Evolutionary conservation across 2,113 vertebrate genomes (phyloP).

Genomic region (Protobothrops flavoviridis): DNA sequence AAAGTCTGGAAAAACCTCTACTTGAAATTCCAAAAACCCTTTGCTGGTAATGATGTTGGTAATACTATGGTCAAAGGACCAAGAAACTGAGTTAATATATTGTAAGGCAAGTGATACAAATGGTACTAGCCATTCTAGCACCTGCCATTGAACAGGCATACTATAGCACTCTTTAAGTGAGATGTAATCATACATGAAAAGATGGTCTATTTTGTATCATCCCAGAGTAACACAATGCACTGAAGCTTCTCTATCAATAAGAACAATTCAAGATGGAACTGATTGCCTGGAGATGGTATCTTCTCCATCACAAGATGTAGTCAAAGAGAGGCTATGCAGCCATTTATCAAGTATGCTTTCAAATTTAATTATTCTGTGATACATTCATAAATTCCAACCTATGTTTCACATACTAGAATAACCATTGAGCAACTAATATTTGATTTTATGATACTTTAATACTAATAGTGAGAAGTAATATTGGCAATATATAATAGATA

Average conservation of each 20-base stretch:
- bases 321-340: not conserved
- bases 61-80: not conserved
- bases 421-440: slow-evolving; percentile 29
- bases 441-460: slow-evolving; percentile 48
- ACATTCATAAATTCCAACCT: slow-evolving; percentile 49
- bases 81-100: not conserved
- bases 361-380: not conserved
- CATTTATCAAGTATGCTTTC: not conserved
- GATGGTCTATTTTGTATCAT: not conserved
- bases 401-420: slow-evolving; percentile 36
- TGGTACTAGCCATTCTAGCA: not conserved
- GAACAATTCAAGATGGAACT: not conserved
- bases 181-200: not conserved
- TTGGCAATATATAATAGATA: not conserved
- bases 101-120: not conserved
- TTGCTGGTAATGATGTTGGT: not conserved
- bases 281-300: not conserved
- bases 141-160: not conserved
- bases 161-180: not conserved
- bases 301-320: not conserved
- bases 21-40: not conserved
- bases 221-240: not conserved
- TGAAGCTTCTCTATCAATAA: not conserved
- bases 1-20: not conserved
- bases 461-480: slow-evolving; percentile 45